Conservation (phyloP, 1,140 invertebrate species). For the Pararge aegeria region DNA sequence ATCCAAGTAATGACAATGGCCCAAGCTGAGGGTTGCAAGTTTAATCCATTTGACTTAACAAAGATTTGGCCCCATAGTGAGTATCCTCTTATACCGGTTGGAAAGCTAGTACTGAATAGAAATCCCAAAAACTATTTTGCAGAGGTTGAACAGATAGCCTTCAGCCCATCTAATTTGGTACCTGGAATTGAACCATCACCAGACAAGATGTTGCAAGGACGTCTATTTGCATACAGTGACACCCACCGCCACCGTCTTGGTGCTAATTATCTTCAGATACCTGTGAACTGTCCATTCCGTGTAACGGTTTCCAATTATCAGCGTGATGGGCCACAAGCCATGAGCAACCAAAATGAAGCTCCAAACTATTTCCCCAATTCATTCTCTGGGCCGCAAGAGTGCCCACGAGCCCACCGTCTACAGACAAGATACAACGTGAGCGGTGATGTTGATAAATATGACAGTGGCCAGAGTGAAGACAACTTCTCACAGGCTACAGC, state of each 20-base stretch:
- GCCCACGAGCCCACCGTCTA: constrained; percentile 78
- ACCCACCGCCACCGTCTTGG: constrained; percentile 97
- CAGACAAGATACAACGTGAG: constrained; percentile 76
- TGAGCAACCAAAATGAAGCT: constrained; percentile 86
- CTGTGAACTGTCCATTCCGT: constrained; percentile 96
- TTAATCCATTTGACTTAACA: constrained; percentile 96
- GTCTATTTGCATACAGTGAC: constrained; percentile 96
- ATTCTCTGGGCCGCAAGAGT: constrained; percentile 89
- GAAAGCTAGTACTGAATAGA: constrained; percentile 92
- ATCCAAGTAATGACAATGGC: constrained; percentile 90
- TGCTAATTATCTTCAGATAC: constrained; percentile 94
- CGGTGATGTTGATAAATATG: constrained; percentile 88
- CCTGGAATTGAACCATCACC: constrained; percentile 95
- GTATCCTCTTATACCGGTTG: constrained; percentile 95
- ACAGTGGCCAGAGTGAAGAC: constrained; percentile 90
- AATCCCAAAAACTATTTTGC: constrained; percentile 97
- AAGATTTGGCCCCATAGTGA: constrained; percentile 96
- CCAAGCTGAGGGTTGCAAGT: constrained; percentile 86
- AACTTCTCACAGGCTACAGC: constrained; percentile 91
- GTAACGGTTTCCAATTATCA: constrained; percentile 88
- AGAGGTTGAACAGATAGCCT: constrained; percentile 97
- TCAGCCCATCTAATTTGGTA: constrained; percentile 94
- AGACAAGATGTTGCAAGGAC: constrained; percentile 97
- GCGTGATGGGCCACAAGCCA: constrained; percentile 90
- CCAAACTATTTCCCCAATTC: constrained; percentile 99